Base-by-base conservation (phyloP, 1,140 invertebrate genomes). In the Diachasma alloeum region DNA sequence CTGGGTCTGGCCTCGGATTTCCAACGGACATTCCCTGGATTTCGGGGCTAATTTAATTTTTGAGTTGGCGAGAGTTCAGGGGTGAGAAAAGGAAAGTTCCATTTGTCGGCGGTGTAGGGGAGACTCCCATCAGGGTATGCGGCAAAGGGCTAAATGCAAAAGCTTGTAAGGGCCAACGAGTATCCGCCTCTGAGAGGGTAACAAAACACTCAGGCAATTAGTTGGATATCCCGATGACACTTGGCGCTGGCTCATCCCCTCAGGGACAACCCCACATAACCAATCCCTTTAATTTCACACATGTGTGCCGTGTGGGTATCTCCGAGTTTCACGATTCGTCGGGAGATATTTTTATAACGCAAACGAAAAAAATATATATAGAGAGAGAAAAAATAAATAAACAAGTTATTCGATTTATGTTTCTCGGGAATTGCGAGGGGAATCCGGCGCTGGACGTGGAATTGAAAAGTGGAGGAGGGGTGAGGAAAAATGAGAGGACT, bases 141-240 rank as follows among this genome's bases (percentile, higher is more conserved):
- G 79, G 81, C 72, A 78, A 81, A 82, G 80, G 83, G 84, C 83
- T 89, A 89, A 88, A 89, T 87, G 88, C 87, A 89, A 89, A 89
- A 88, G 86, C 87, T 86, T 89, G 87, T 88, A 87, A 85, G 84
- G 84, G 82, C 77, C 80, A 78, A 81, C 73, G 73, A 59, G 82
- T 83, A 72, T 81, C 69, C 81, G 79, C 53, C 81, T 83, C 73
- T 68, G 78, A 78, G 82, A 83, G 85, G 82, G 82, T 83, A 84
- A 85, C 85, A 83, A 87, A 88, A 87, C 84, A 83, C 81, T 82
- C 83, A 80, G 74, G 84, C 84, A 89, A 89, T 89, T 89, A 89
- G 84, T 83, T 79, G 81, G 81, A 86, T 83, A 81, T 79, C 80
- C 81, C 78, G 81, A 86, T 89, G 87, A 88, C 83, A 85, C 83